Base-by-base conservation (phyloP, 2,113 vertebrate species). In the Isichthys henryi region DNA sequence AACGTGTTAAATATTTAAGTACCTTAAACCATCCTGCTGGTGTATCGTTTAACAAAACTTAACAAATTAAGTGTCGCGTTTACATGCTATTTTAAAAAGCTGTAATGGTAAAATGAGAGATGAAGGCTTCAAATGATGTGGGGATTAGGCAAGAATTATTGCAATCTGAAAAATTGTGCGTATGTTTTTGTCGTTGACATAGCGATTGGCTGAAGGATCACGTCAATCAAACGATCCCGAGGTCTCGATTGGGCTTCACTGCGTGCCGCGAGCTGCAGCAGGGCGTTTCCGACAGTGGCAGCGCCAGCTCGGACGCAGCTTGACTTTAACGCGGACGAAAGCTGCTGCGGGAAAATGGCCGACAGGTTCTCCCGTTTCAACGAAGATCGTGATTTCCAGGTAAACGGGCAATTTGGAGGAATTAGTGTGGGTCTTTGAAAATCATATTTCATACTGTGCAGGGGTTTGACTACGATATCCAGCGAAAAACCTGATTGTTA, bases 361-460 rank as follows among this genome's bases (percentile, higher is more conserved):
- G 98, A 99, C 95, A 97, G 97, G 94, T 99, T 99, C 95, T 98
- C 98, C 95, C 97, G 98, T 93, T 99, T 99, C 95, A 99, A 99
- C 97, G 98, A 99, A 95, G 98, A 99, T 91, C 96, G 98, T 95
- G 98, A 99, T 96, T 99, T 99, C 96, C 97, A 99, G 98, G 98
- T 98, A 98, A 96, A 39, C 31, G 48, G 6, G 3, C 50, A 87
- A 35, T 27, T 52, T 35, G 46, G n/a, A 31, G 50, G 27, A 17
- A 53, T 87, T 53, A 70, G 10, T 27, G n/a, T 70, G 27, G 27
- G 31, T 11, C 11, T 84, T 84, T 35, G 19, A 19, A 43, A 84
- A 46, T 84, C 8, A 11, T n/a, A 46, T 48, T 23, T 48, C 45
- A 46, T 11, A n/a, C 31, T 11, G 39, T 82, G 15, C 82, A n/a